Base-by-base conservation (phyloP, 2,113 vertebrate genomes). In the Pachyramphus minor region DNA sequence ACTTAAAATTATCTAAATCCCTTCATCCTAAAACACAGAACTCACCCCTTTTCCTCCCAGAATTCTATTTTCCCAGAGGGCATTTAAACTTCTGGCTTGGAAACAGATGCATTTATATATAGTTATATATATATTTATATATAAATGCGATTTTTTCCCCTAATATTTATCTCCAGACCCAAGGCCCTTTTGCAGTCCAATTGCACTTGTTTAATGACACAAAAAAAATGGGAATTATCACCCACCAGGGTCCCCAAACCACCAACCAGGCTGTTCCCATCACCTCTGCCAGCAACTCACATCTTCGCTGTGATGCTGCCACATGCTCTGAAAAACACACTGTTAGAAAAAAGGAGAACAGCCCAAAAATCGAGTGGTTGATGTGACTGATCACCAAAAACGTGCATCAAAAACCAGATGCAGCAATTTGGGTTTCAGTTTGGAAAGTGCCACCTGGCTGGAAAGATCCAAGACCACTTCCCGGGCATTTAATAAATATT, bases 401-500 rank as follows among this genome's bases (percentile, higher is more conserved):
- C 0, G 1, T 5, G 3, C 77, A 27, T 45, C 9, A 52, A 52
- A 27, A 27, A 52, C 16, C 16, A 42, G 90, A 42, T 35, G 76
- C 76, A 87, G 76, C 20, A 14, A 22, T 27, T 64, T 23, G 60
- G 37, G 60, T 84, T 84, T 84, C 12, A 3, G 49, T 25, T 33
- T 49, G 60, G 68, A 28, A 37, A 59, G n/a, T 25, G 60, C 68
- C 39, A 9, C 77, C 67, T 50, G 41, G 42, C 16, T 87, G 60
- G 42, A 50, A 50, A 67, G 72, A 37, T 12, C 25, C 52, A 20
- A 52, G 68, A 60, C 47, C 56, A 3, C 30, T 52, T 83, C 20
- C 75, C 67, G 87, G 50, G 2, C 1, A 1, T 14, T 39, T 33
- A 12, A 8, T 12, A 53, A 76, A 6, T 0, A 27, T 4, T 8